Conservation (phyloP, 1,140 invertebrate genomes). For the Gonatopus flavifemur region DNA sequence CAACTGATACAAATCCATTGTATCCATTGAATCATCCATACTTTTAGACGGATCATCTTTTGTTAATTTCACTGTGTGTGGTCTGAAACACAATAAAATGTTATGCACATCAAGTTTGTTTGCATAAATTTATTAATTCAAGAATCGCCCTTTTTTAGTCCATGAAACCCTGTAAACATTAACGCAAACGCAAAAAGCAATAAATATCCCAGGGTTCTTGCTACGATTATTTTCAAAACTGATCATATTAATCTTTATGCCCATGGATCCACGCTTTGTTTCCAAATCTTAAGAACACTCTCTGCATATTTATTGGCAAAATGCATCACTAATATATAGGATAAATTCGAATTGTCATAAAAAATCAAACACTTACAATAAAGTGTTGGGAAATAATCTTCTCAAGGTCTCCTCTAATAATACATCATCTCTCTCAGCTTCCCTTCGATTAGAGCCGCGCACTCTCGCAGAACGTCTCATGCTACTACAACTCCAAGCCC, state of each 20-base stretch:
- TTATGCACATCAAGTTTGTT: neutral
- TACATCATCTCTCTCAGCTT: constrained; percentile 66
- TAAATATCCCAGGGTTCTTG: too few species aligned
- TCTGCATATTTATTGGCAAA: too few species aligned
- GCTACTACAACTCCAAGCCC: constrained; percentile 68
- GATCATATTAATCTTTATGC: too few species aligned
- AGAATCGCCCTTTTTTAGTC: too few species aligned
- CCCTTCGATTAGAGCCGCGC: constrained; percentile 58
- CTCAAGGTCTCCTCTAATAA: constrained; percentile 67
- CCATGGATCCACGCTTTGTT: too few species aligned
- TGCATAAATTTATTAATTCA: too few species aligned
- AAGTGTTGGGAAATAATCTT: constrained; percentile 62
- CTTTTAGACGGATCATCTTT: constrained; percentile 52
- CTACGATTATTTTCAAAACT: too few species aligned
- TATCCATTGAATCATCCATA: constrained; percentile 64
- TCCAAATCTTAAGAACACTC: too few species aligned
- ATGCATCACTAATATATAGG: too few species aligned
- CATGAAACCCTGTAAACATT: too few species aligned
- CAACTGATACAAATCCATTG: constrained; percentile 66
- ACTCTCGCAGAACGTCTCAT: constrained; percentile 70
- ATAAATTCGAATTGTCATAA: too few species aligned
- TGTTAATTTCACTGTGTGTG: constrained; percentile 43
- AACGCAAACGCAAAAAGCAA: too few species aligned
- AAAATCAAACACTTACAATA: constrained; percentile 57
- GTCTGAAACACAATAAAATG: constrained; percentile 17